phyloP scores from a whole-genome alignment of 2,113 vertebrate genomes.

The Aegotheles bennettii region DNA sequence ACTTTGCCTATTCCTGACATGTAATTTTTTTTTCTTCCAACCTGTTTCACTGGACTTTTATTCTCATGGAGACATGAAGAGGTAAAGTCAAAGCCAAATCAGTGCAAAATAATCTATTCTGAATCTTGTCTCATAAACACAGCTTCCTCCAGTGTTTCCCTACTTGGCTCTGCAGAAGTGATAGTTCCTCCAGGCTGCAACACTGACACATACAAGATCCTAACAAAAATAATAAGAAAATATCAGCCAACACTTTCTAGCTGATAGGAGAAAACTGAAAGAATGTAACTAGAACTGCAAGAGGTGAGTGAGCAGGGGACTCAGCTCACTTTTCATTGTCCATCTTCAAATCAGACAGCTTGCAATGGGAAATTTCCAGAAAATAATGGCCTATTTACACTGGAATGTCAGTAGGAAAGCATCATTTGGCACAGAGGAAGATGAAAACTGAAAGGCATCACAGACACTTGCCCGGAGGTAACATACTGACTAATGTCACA shows the following conservation, averaged over 20 bases:
- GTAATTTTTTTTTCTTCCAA: not conserved
- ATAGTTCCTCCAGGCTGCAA: not conserved
- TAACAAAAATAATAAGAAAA: not conserved
- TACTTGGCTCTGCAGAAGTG: not conserved
- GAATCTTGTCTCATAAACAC: not conserved
- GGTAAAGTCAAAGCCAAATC: not conserved
- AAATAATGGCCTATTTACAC: constrained; percentile 1
- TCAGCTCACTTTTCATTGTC: not conserved
- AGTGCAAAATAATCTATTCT: not conserved
- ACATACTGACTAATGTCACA: not conserved
- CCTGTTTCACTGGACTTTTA: not conserved
- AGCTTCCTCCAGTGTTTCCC: not conserved
- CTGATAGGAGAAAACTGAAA: not conserved
- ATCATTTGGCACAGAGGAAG: not conserved
- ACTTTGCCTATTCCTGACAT: not conserved
- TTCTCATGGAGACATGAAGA: not conserved
- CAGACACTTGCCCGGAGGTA: not conserved
- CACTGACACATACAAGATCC: not conserved
- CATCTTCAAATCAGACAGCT: not conserved
- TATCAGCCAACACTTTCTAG: not conserved
- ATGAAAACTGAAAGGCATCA: not conserved
- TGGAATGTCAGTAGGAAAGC: not conserved
- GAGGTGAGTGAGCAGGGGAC: not conserved
- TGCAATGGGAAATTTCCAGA: not conserved
- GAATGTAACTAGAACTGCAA: not conserved